A percentile compares a stretch with the other conserved stretches of the same genome.
Conservation (phyloP, 2,888 invertebrate genomes). For the Pilophorus perplexus region DNA sequence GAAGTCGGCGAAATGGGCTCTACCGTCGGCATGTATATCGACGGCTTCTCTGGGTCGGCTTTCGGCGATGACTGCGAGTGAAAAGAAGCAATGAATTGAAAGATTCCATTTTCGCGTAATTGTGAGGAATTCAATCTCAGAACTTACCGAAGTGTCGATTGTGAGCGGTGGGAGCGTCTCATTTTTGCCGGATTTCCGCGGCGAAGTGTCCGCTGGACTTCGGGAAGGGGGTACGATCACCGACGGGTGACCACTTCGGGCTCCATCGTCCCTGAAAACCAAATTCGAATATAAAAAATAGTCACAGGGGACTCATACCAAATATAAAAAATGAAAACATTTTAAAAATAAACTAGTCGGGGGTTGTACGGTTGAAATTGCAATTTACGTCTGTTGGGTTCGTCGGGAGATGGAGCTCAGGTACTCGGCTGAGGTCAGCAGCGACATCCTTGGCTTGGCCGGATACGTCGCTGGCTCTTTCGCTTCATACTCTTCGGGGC, state of each 20-base stretch:
- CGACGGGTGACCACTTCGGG: constrained; percentile 12
- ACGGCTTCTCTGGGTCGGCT: constrained; percentile 51
- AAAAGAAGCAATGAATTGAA: too few relatives aligned
- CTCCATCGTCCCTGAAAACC: not conserved
- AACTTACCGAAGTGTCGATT: constrained; percentile 23
- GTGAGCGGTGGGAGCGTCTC: constrained; percentile 8
- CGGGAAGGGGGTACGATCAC: constrained; percentile 24
- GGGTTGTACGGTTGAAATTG: too few relatives aligned
- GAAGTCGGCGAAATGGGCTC: constrained; percentile 91
- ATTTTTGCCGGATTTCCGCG: not conserved
- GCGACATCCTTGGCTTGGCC: constrained; percentile 62
- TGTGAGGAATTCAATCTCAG: too few relatives aligned
- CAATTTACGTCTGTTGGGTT: constrained; percentile 50
- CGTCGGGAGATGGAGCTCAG: constrained; percentile 50
- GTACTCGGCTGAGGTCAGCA: constrained; percentile 59
- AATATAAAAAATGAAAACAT: not conserved
- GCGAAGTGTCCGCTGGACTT: not conserved
- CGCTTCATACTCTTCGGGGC: not conserved
- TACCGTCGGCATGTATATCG: constrained; percentile 78
- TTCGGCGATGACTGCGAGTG: not conserved
- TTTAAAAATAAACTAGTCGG: too few relatives aligned
- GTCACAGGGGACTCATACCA: not conserved
- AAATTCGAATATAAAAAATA: not conserved
- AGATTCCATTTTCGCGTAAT: too few relatives aligned
- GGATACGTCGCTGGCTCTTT: constrained; percentile 21